Base-by-base conservation (phyloP, 2,797 vertebrate species). In the Fistularia commersonii region DNA sequence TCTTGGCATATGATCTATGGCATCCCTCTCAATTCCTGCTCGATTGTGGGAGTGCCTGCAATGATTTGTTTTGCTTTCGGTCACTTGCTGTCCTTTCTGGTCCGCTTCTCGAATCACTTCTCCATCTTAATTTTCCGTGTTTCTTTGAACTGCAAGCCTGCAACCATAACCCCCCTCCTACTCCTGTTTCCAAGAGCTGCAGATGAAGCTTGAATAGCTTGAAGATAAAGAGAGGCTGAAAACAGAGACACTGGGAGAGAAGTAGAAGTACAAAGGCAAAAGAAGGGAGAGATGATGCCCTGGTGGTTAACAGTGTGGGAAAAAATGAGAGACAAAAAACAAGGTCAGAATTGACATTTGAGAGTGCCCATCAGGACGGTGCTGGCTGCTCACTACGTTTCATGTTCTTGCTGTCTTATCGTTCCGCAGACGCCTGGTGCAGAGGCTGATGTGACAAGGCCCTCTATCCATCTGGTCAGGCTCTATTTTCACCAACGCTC, bases 401-500 rank as follows among this genome's bases (percentile, higher is more conserved):
- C 80, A 80, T 82, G 80, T 77, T 77, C 67, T 72, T 41, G 35
- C 72, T 64, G 50, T 79, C 76, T 67, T 72, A 74, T 82, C 63
- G 64, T 74, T 67, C 80, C 74, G 75, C 74, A 79, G 78, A 62
- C 55, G 57, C 66, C 77, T 66, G 72, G 66, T 42, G 14, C 73
- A 68, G 66, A 57, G 66, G 72, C 63, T 55, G 69, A 71, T 69
- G 69, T 71, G 73, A 74, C 73, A 57, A 62, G 66, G 57, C 76
- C 58, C 70, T 72, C 69, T 45, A 49, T 82, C 79, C 76, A 76
- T 82, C 82, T 77, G 79, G 80, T 58, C 68, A 34, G 1, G 61
- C 69, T 81, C 76, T 74, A 81, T 84, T 78, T 77, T 58, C 12
- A 39, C 71, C 69, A 42, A 42, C 44, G 64, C 79, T 83, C 66